Percentiles rank a stretch among this genome's conserved stretches.
Evolutionary conservation across 2,113 vertebrate genomes (phyloP).

Genomic region (Macrotis lagotis): DNA sequence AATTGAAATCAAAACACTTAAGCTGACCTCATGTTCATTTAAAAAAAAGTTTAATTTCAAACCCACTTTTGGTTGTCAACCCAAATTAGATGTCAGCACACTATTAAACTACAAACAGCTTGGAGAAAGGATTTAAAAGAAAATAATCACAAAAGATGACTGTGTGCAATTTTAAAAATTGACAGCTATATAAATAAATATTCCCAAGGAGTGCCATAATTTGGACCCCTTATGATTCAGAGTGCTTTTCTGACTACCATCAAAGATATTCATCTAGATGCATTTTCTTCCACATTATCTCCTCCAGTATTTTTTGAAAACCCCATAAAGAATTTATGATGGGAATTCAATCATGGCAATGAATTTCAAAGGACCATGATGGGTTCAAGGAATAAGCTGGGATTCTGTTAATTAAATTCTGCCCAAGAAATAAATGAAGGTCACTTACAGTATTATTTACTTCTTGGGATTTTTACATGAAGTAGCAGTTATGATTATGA

Average conservation of each 20-base stretch:
- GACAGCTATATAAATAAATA: conserved; percentile 39
- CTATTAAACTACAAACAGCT: conserved; percentile 49
- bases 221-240: not conserved
- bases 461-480: conserved; percentile 46
- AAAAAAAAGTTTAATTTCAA: conserved; percentile 54
- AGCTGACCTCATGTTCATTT: conserved; percentile 51
- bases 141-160: conserved; percentile 55
- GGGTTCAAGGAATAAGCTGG: conserved; percentile 30
- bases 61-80: conserved; percentile 41
- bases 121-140: conserved; percentile 52
- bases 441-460: conserved; percentile 53
- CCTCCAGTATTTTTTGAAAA: conserved; percentile 50
- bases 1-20: conserved; percentile 54
- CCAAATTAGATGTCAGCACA: conserved; percentile 59
- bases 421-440: conserved; percentile 54
- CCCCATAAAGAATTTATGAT: conserved; percentile 35
- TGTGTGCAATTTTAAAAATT: conserved; percentile 28
- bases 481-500: conserved; percentile 43
- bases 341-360: conserved; percentile 35
- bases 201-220: conserved; percentile 34
- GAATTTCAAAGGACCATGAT: conserved; percentile 60
- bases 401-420: conserved; percentile 60
- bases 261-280: conserved; percentile 41
- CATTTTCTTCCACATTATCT: conserved; percentile 39
- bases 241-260: conserved; percentile 37